Percentiles rank a stretch among this genome's conserved stretches.
Evolutionary conservation across 1,140 invertebrate genomes (phyloP).

Genomic region (Lepeophtheirus salmonis): DNA sequence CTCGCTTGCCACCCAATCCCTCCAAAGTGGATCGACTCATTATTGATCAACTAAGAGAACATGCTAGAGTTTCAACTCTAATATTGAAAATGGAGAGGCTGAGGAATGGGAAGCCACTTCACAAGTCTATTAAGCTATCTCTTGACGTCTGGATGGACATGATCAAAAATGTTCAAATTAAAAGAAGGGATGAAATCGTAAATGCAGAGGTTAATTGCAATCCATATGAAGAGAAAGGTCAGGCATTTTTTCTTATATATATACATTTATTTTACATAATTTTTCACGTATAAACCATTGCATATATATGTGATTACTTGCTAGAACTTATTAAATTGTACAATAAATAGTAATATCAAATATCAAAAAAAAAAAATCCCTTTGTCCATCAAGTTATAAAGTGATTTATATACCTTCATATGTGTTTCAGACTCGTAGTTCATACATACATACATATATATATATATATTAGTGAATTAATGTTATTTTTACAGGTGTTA

Average conservation of each 20-base stretch:
- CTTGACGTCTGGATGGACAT: conserved; percentile 44
- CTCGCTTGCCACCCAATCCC: conserved; percentile 54
- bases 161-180: conserved; percentile 42
- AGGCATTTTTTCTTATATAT: too few relatives aligned
- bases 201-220: conserved; percentile 31
- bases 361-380: too few relatives aligned
- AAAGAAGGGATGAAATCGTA: conserved; percentile 42
- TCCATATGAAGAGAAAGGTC: not conserved
- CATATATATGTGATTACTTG: too few relatives aligned
- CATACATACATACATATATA: too few relatives aligned
- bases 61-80: conserved; percentile 45
- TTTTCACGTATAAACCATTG: too few relatives aligned
- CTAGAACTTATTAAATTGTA: too few relatives aligned
- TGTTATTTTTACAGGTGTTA: not conserved
- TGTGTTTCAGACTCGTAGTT: too few relatives aligned
- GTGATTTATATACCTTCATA: too few relatives aligned
- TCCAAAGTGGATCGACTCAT: conserved; percentile 59
- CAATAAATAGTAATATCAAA: too few relatives aligned
- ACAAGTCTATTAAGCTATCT: conserved; percentile 38
- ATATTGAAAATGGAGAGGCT: conserved; percentile 47
- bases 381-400: too few relatives aligned
- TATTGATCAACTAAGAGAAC: conserved; percentile 59
- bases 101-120: conserved; percentile 33
- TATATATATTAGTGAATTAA: too few relatives aligned
- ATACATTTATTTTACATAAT: too few relatives aligned